These are phyloP conservation scores for Campopleginae sp. DNA, from an alignment of 2,888 invertebrate species.

Conservation along the genomic window DNA sequence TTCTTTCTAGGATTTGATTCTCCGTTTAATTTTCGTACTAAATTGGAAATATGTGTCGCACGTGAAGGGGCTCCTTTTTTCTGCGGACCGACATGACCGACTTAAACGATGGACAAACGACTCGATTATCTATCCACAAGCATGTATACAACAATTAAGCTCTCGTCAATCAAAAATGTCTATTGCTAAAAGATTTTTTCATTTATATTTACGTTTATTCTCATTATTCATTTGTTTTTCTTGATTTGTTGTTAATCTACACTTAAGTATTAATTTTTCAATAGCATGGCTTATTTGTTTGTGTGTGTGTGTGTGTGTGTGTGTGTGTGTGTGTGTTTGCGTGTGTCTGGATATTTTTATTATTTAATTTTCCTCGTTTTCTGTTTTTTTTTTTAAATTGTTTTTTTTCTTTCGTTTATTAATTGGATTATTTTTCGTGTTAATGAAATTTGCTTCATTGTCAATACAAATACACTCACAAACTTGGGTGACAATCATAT, in stretches of 20 bases:
- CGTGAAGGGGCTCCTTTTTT: constrained; percentile 3
- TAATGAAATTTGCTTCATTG: constrained; percentile 65
- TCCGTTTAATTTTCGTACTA: background rate
- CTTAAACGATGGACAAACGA: constrained; percentile 49
- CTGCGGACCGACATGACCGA: constrained; percentile 4
- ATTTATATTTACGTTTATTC: constrained; percentile 30
- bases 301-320: constrained; percentile 31
- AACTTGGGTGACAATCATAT: constrained; percentile 65
- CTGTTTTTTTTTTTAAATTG: constrained; percentile 39
- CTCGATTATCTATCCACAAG: constrained; percentile 61
- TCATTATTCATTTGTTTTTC: constrained; percentile 27
- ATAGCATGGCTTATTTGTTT: constrained; percentile 62
- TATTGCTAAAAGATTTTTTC: constrained; percentile 62
- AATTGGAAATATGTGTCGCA: background rate
- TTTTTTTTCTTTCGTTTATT: constrained; percentile 27
- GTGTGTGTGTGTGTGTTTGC: no score
- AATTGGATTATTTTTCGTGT: constrained; percentile 39
- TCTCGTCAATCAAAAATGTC: constrained; percentile 69
- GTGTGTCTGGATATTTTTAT: constrained; percentile 3
- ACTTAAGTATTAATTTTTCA: constrained; percentile 60
- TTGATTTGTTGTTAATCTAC: constrained; percentile 57
- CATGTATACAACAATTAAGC: constrained; percentile 69
- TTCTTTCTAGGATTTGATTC: background rate
- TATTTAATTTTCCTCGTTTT: constrained; percentile 14
- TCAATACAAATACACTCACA: constrained; percentile 70